Evolutionary conservation across 2,888 invertebrate species (phyloP).

Genomic region (Scaptomyza caliginosa): DNA sequence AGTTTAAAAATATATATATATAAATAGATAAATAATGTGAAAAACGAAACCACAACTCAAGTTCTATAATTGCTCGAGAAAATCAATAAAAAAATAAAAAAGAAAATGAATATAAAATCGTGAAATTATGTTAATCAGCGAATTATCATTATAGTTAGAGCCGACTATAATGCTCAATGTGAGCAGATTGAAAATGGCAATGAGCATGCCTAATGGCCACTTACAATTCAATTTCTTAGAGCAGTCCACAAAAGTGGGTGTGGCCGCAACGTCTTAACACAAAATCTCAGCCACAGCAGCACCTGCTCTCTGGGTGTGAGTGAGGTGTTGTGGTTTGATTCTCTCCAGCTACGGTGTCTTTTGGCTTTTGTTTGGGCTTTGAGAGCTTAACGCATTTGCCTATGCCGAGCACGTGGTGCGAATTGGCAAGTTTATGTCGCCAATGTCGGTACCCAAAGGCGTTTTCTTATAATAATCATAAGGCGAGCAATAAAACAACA

Average conservation of each 20-base stretch:
- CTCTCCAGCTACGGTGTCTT: too few species aligned
- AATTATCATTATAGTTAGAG: conserved; percentile 36
- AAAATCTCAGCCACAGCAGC: conserved; percentile 39
- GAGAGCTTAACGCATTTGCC: conserved; percentile 50
- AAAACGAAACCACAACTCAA: conserved; percentile 35
- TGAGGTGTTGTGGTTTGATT: background rate
- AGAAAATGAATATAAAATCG: conserved; percentile 15
- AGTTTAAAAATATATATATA: too few species aligned
- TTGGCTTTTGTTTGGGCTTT: conserved; percentile 3
- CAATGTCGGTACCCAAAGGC: conserved; percentile 41
- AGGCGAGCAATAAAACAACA: background rate
- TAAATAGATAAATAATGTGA: conserved; percentile 6
- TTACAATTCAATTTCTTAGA: conserved; percentile 66
- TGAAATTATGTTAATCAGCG: background rate
- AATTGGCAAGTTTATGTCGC: conserved; percentile 45
- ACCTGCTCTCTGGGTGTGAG: conserved; percentile 13
- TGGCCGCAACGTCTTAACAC: conserved; percentile 10
- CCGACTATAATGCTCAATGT: conserved; percentile 21
- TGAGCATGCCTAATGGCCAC: conserved; percentile 54
- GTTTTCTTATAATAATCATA: conserved; percentile 55
- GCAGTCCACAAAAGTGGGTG: conserved; percentile 13
- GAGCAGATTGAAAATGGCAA: conserved; percentile 49
- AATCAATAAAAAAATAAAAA: conserved; percentile 46
- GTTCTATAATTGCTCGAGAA: conserved; percentile 59
- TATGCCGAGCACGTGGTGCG: conserved; percentile 66